Conservation (phyloP, 2,113 vertebrate species). For the Drymodes brunneopygia region DNA sequence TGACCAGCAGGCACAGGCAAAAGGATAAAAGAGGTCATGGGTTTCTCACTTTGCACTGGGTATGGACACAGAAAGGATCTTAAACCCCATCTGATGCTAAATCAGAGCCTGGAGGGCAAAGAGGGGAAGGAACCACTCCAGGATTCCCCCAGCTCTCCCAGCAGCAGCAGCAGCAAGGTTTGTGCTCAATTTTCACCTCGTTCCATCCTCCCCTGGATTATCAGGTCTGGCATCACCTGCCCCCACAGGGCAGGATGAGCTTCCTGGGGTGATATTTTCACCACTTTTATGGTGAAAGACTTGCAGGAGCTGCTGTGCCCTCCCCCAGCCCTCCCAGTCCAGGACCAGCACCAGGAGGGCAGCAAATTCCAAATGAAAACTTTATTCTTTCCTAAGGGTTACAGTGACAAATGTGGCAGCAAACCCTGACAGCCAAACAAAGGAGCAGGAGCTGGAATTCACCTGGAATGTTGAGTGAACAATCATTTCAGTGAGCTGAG, state of each 20-base stretch:
- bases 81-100: background rate
- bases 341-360: background rate
- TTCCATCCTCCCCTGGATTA: background rate
- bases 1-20: background rate
- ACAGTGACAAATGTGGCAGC: background rate
- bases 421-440: background rate
- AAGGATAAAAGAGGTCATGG: rapidly evolving
- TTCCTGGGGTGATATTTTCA: background rate
- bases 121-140: background rate
- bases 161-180: background rate
- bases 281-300: rapidly evolving
- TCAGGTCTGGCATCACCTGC: background rate
- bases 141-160: background rate
- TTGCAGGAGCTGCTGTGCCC: background rate
- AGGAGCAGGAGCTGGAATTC: background rate
- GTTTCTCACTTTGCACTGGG: background rate
- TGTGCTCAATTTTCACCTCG: rapidly evolving
- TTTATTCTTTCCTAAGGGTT: background rate
- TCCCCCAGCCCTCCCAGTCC: rapidly evolving
- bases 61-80: background rate
- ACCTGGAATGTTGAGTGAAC: background rate
- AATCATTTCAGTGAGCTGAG: background rate
- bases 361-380: background rate
- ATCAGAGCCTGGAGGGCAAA: background rate
- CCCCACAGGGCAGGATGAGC: background rate